phyloP scores from a whole-genome alignment of 2,113 vertebrate genomes.

The Pelusios castaneus region DNA sequence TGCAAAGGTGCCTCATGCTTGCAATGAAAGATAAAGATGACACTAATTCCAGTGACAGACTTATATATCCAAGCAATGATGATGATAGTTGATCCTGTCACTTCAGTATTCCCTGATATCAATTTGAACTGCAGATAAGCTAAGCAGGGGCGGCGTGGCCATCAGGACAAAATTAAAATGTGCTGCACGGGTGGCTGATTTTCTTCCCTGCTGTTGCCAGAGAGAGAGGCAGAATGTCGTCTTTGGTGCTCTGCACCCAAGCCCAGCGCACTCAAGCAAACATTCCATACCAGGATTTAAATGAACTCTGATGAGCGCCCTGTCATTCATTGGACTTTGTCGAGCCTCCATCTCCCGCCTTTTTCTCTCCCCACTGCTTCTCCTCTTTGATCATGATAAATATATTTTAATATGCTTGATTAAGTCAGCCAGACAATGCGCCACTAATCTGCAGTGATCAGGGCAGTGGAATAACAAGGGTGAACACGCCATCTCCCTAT shows the following conservation, averaged over 20 bases:
- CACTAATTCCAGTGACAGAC: neutral
- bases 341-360: conserved; percentile 28
- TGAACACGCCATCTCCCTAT: conserved; percentile 74
- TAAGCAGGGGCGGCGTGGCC: neutral
- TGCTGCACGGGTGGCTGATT: conserved; percentile 22
- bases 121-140: conserved; percentile 22
- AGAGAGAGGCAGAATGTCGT: neutral
- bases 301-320: conserved; percentile 42
- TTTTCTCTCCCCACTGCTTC: conserved; percentile 22
- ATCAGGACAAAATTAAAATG: conserved; percentile 31
- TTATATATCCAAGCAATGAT: neutral
- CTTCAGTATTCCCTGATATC: neutral
- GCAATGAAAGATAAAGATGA: neutral
- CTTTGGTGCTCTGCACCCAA: conserved; percentile 47
- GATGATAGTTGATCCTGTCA: neutral
- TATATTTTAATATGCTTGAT: conserved; percentile 77
- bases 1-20: neutral
- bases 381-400: conserved; percentile 71
- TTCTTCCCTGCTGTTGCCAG: conserved; percentile 33
- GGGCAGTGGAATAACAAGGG: conserved; percentile 60
- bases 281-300: conserved; percentile 41
- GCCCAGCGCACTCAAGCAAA: conserved; percentile 1
- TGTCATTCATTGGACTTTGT: conserved; percentile 24
- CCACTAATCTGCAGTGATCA: conserved; percentile 77
- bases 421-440: conserved; percentile 72